Base-by-base conservation (phyloP, 2,888 invertebrate species). In the Apomyelois bistriatella region DNA sequence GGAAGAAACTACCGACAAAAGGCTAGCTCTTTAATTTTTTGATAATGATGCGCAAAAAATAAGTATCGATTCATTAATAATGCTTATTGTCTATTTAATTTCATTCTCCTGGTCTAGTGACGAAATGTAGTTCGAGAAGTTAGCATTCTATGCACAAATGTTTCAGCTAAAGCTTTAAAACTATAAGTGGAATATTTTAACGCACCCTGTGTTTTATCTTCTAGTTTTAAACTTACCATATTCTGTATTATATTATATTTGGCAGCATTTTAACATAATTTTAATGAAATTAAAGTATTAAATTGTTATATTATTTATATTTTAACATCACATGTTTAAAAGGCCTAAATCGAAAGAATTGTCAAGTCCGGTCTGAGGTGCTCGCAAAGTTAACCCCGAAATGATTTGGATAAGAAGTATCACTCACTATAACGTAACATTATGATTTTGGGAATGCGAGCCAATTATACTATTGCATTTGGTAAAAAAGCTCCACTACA, bases 391-490 rank as follows among this genome's bases (percentile, higher is more conserved):
- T 53, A 54, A 60, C 58, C 60, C 60, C 57, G 52, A 55, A 51
- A 37, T 48, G 22, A 48, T 41, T 47, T 40, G 37, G 50, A 48
- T 51, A 53, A 41, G 52, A 36, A 46, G 17, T 22, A 51, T 48
- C 35, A 48, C 51, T 51, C 35, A 47, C 49, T 48, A 50, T 48
- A 50, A 53, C 40, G 47, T 48, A 50, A 53, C 40, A 50, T 53
- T 60, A 59, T 46, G 15, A 35, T 38, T 30, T 42, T 22, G 42
- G 58, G 58, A 58, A 53, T 63, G 58, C 58, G 54, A 59, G 56
- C 57, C 59, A 55, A 32, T 46, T 43, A 43, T 67, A 59, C 61
- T 62, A 58, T 60, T 75, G 79, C 76, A 77, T 78, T 81, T 79
- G 71, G 69, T 72, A 74, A 64, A 61, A 65, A 16, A 66, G 68